Base-by-base conservation (phyloP, 2,888 invertebrate species). In the Isoperla grammatica region DNA sequence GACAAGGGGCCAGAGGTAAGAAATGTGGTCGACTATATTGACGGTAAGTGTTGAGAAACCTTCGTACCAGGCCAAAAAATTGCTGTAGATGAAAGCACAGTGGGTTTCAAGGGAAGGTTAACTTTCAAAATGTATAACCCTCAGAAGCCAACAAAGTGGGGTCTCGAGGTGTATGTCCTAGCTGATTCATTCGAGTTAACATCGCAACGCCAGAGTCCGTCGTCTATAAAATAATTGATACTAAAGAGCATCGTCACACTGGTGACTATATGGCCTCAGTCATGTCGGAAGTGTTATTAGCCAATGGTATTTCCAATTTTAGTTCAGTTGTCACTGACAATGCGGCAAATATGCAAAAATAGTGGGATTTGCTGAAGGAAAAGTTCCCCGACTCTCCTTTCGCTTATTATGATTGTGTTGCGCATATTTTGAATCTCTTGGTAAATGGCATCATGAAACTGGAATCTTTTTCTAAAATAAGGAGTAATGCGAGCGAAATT, bases 341-440 rank as follows among this genome's bases (percentile, higher is more conserved):
- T 61, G 65, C 67, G 22, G 59, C 68, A 8, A 61, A 61, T 9
- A 68, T 67, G 64, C 65, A 66, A 60, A 64, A 65, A 15, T 59
- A 66, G 46, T 67, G 67, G 63, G 53, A 61, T 37, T 49, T 69
- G 46, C 58, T 68, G 40, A 50, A 63, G 40, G 60, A 65, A 46
- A 64, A 68, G 57, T 68, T 45, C 45, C 45, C 45, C 3, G 17
- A 45, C 45, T 45, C 45, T 9, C 45, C 45, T 15, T 13, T 45
- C 13, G 45, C 45, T 9, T 45, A 45, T 17, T 45, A 45, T 19
- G 45, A 15, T 17, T 45, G 45, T 15, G 15, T 19, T 9, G 45
- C 45, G 9, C 45, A 45, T 15, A 45, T 45, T 45, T 45, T 45
- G 9, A 45, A 45, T 19, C 45, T 45, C 2, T 19, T 45, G 15